Base-by-base conservation (phyloP, 2,113 vertebrate genomes). In the Procavia capensis region DNA sequence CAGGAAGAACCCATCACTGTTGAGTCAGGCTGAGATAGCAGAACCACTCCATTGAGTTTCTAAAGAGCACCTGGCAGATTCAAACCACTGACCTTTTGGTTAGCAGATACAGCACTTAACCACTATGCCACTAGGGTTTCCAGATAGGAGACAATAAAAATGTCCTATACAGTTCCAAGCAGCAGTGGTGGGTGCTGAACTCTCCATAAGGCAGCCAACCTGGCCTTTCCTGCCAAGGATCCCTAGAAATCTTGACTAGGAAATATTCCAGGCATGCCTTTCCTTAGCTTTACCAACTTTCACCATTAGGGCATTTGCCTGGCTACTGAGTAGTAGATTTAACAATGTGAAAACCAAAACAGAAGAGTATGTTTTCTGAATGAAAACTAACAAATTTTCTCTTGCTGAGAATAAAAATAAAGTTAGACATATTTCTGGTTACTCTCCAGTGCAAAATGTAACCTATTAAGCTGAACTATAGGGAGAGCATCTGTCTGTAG, bases 191-290 rank as follows among this genome's bases (percentile, higher is more conserved):
- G n/a, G n/a, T n/a, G n/a, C n/a, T n/a, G n/a, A n/a, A n/a, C n/a
- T n/a, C n/a, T n/a, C n/a, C n/a, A n/a, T n/a, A n/a, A n/a, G n/a
- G n/a, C n/a, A 66, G 10, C 29, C 29, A 6, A 20, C 25, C 41
- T 64, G 59, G n/a, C 9, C 29, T 29, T 76, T 74, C 64, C 72
- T 78, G 85, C 93, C 74, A 81, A 92, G 76, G 92, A 93, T 82
- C 68, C 50, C 68, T 41, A 70, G 68, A 83, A 88, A 74, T 43
- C n/a, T 70, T 45, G 61, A 57, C 78, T n/a, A 36, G 47, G 5
- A 86, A 83, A 80, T 34, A 82, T 6, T 36, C 22, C 9, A 81
- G 59, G 29, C 27, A 10, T 13, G 16, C 17, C 81, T 79, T 50
- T 25, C n/a, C 24, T 88, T 63, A 24, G 17, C 22, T 86, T 74